Conservation (phyloP, 2,888 invertebrate genomes). For the Sminthurides aquaticus region DNA sequence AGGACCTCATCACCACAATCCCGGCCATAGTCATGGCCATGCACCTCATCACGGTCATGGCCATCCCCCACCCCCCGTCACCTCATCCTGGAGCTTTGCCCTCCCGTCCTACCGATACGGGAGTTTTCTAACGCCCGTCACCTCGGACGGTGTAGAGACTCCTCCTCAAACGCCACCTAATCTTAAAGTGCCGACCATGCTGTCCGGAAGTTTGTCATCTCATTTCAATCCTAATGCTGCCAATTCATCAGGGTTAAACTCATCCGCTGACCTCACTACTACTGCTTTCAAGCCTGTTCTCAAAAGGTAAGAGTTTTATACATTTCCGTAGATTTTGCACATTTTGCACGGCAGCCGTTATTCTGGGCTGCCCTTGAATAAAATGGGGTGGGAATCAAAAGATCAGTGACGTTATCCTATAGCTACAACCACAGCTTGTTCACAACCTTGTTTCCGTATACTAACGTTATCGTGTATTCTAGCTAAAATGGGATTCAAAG, state of each 20-base stretch:
- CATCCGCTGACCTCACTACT: slow-evolving; percentile 47
- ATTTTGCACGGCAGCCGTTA: too few species aligned
- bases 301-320: slow-evolving; percentile 63
- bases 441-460: too few species aligned
- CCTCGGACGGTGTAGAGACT: slow-evolving; percentile 68
- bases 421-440: too few species aligned
- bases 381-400: too few species aligned
- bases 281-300: slow-evolving; percentile 83
- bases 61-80: slow-evolving; percentile 53
- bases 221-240: slow-evolving; percentile 42
- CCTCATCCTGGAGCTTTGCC: slow-evolving; percentile 50
- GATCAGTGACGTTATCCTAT: background rate
- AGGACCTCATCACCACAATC: slow-evolving; percentile 24
- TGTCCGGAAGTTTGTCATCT: slow-evolving; percentile 55
- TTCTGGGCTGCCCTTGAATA: too few species aligned
- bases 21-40: slow-evolving; percentile 45
- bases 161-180: slow-evolving; percentile 90
- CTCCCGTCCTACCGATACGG: slow-evolving; percentile 49
- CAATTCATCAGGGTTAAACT: slow-evolving; percentile 42
- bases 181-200: slow-evolving; percentile 74
- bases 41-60: slow-evolving; percentile 25
- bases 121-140: slow-evolving; percentile 36
- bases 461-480: too few species aligned
- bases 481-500: too few species aligned
- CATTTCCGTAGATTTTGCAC: too few species aligned